Base-by-base conservation (phyloP, 2,113 vertebrate genomes). In the Capra hircus region DNA sequence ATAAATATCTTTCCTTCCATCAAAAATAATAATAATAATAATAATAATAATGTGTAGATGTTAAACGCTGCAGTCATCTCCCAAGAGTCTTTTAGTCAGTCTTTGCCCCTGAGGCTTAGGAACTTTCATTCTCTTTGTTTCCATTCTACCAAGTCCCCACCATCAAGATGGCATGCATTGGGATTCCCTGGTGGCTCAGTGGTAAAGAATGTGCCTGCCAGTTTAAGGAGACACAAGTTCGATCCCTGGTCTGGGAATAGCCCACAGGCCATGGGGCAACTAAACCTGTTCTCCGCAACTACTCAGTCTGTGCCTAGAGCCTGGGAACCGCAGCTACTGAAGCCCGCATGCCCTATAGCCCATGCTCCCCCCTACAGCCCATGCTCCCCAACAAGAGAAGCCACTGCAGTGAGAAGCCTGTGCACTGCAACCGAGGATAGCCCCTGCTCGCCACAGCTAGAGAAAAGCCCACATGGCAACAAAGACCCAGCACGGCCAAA, bases 1-100 rank as follows among this genome's bases (percentile, higher is more conserved):
- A 95, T 91, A 95, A 40, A 45, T 92, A 95, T 96, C 97, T 96
- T 91, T 93, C 53, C 86, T 94, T 92, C 95, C 62, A 96, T 92
- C 57, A 91, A 27, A 90, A 52, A 78, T 21, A 21, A 52, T 21
- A 21, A 52, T 60, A 60, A 60, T 55, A 55, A 55, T 43, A 43
- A 43, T 43, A 43, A 50, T 62, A 95, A 48, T 62, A 81, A 45
- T 28, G 55, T 62, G 84, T 86, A 95, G 94, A 67, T 97, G 95
- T 96, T 96, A 96, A 97, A 95, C 83, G 36, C 77, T 50, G 6
- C 48, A 48, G 50, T 89, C 53, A 83, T 92, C 53, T n/a, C 86
- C 60, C 30, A 45, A 57, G 82, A 45, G 74, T 52, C 88, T 90
- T 67, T 30, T 50, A 30, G 59, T 94, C 84, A 62, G 84, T 67